Conservation (phyloP, 2,888 invertebrate genomes). For the Amblyjoppa proteus region DNA sequence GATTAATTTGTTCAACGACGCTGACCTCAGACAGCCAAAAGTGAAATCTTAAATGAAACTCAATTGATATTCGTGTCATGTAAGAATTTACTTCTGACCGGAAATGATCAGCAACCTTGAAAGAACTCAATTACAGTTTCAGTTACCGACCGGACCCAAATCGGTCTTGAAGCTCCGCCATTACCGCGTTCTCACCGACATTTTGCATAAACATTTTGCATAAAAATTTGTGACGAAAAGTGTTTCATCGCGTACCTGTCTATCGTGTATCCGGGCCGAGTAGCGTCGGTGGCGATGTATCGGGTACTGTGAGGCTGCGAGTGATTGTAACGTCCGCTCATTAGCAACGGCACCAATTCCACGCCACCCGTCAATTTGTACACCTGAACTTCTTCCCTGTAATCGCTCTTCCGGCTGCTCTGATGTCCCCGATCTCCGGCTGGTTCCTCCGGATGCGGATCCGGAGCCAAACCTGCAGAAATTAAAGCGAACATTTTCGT, state of each 20-base stretch:
- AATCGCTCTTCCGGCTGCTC: conserved; percentile 60
- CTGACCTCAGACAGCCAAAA: no score
- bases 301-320: conserved; percentile 77
- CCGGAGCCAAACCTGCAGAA: conserved; percentile 42
- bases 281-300: conserved; percentile 83
- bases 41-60: no score
- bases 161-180: no score
- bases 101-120: no score
- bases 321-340: conserved; percentile 86
- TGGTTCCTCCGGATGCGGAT: conserved; percentile 50
- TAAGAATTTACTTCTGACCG: no score
- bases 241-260: conserved; percentile 79
- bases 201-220: no score
- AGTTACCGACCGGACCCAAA: no score
- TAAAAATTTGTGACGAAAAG: background rate
- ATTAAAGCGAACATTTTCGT: conserved; percentile 36
- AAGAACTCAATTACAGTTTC: no score
- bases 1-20: no score
- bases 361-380: conserved; percentile 88
- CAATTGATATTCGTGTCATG: no score
- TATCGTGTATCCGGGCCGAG: conserved; percentile 86
- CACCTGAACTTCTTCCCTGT: conserved; percentile 78
- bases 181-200: no score
- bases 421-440: conserved; percentile 27
- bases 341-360: conserved; percentile 91